phyloP scores from a whole-genome alignment of 1,140 invertebrate genomes.

The Eueides isabella region DNA sequence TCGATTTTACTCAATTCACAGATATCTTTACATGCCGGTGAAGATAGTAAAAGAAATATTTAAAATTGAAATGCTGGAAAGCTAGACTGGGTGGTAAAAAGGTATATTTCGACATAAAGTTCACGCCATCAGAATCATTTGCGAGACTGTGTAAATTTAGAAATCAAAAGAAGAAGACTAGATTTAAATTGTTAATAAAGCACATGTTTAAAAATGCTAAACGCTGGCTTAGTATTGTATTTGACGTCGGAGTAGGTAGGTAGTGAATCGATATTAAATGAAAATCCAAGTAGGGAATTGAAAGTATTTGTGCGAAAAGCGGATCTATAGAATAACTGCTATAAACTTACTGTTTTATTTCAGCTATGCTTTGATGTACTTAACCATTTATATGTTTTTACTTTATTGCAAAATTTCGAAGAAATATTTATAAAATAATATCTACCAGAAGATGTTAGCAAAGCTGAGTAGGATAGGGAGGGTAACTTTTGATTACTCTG shows the following conservation, averaged over 20 bases:
- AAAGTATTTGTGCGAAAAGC: constrained; percentile 20
- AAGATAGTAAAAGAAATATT: too few species aligned
- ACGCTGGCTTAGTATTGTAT: not conserved
- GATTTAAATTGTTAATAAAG: too few species aligned
- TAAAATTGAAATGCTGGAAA: too few species aligned
- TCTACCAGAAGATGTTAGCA: not conserved
- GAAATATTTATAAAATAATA: not conserved
- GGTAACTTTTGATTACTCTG: constrained; percentile 32
- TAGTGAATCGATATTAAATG: constrained; percentile 15
- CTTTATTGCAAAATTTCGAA: not conserved
- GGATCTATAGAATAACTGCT: not conserved
- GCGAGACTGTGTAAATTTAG: too few species aligned
- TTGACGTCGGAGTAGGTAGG: not conserved
- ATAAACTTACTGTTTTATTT: not conserved
- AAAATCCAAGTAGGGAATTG: constrained; percentile 30
- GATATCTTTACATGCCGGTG: too few species aligned
- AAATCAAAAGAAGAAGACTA: too few species aligned
- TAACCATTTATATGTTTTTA: not conserved
- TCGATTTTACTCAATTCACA: too few species aligned
- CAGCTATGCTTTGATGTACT: not conserved
- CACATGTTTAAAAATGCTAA: too few species aligned
- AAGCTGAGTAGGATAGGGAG: not conserved
- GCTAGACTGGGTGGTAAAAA: too few species aligned
- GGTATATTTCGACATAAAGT: too few species aligned
- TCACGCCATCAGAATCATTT: too few species aligned